Base-by-base conservation (phyloP, 2,888 invertebrate species). In the Schizaphis graminum region DNA sequence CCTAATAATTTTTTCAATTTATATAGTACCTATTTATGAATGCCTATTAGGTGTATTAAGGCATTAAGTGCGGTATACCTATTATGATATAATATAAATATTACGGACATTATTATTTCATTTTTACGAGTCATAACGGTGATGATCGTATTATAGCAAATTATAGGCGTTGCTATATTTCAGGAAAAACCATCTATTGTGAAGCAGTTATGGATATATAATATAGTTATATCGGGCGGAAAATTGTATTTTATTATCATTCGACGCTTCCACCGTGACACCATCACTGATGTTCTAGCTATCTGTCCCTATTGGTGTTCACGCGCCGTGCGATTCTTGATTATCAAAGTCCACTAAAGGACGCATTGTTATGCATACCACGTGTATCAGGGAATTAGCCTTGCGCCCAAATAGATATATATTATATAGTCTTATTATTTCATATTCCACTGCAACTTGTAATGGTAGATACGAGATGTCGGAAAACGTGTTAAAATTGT, bases 191-290 rank as follows among this genome's bases (percentile, higher is more conserved):
- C 26, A 26, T 24, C 11, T 89, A n/a, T 56, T 89, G 35, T 41
- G 41, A n/a, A 16, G 13, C 57, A 41, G 89, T 89, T 57, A 57
- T 41, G 56, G 28, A 53, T 89, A 89, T 89, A 89, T 57, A 87
- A 41, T 57, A 67, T 35, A 47, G 67, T 92, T 92, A 67, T 67
- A 67, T 49, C 61, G 11, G 61, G 49, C 53, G 84, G 77, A 93
- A 93, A 89, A 93, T 93, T 93, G 89, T 84, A 89, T 93, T 93
- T 89, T 89, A 84, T 84, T 53, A 77, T 84, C 56, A 44, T 93
- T 13, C 88, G 77, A 44, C 16, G 41, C 67, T 26, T 28, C 26
- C 44, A 24, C 7, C 44, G 24, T 47, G n/a, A 41, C 26, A n/a
- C 35, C 77, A 35, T 89, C 89, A 56, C 35, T 16, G 41, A 44